These are phyloP conservation scores for Heterochromis multidens DNA, from an alignment of 2,113 vertebrate genomes.

Conservation along the genomic window DNA sequence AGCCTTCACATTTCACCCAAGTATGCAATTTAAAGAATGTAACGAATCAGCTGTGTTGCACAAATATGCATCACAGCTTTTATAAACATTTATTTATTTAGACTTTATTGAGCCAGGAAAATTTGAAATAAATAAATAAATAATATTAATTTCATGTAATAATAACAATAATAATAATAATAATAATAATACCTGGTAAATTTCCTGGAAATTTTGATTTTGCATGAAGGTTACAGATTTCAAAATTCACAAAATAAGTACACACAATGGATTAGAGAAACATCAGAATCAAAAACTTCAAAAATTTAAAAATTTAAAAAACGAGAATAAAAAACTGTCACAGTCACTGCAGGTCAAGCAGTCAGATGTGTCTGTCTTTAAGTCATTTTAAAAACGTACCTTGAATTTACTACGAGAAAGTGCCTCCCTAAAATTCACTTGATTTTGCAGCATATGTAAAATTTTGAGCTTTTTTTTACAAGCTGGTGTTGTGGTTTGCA, in stretches of 20 bases:
- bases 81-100: neutral
- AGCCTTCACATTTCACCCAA: neutral
- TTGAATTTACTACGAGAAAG: neutral
- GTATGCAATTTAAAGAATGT: neutral
- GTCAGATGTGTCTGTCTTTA: neutral
- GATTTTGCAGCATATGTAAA: neutral
- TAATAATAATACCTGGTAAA: too few relatives aligned
- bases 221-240: neutral
- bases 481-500: neutral
- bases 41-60: neutral
- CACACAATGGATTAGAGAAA: neutral
- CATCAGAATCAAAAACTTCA: neutral
- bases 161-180: too few relatives aligned
- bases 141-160: too few relatives aligned
- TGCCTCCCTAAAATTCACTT: neutral
- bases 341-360: neutral
- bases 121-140: too few relatives aligned
- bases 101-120: neutral
- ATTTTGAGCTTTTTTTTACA: neutral
- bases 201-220: neutral
- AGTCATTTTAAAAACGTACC: too few relatives aligned
- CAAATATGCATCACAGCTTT: neutral
- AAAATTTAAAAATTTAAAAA: neutral
- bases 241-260: neutral
- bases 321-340: neutral